Conservation (phyloP, 2,888 invertebrate genomes). For the Meteorus colon region DNA sequence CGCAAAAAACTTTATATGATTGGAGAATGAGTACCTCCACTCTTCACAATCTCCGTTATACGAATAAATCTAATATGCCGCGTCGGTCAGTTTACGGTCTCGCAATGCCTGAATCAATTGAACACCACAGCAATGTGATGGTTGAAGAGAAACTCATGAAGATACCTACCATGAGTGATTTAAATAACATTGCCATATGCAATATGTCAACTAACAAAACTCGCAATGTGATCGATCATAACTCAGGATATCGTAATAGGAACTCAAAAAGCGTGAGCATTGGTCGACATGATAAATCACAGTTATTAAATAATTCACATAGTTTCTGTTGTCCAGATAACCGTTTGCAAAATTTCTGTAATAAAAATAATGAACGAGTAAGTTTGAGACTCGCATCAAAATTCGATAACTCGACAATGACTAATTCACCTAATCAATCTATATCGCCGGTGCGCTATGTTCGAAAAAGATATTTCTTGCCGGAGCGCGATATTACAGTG, state of each 20-base stretch:
- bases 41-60: not conserved
- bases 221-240: not conserved
- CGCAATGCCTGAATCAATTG: slow-evolving; percentile 25
- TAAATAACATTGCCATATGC: not conserved
- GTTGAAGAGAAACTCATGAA: slow-evolving; percentile 49
- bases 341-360: not conserved
- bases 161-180: not conserved
- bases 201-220: not conserved
- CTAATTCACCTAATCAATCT: slow-evolving; percentile 53
- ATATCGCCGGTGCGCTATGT: slow-evolving; percentile 47
- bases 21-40: not conserved
- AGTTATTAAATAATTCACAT: not conserved
- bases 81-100: slow-evolving; percentile 20
- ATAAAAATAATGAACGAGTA: not conserved
- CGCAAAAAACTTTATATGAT: not conserved
- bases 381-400: slow-evolving; percentile 43
- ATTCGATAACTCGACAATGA: slow-evolving; percentile 55
- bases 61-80: not conserved
- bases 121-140: slow-evolving; percentile 53
- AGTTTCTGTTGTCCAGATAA: slow-evolving; percentile 17
- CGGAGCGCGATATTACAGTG: slow-evolving; percentile 30
- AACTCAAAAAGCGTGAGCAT: not conserved
- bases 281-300: not conserved
- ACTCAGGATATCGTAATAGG: not conserved
- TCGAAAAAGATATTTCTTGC: slow-evolving; percentile 29